Evolutionary conservation across 2,888 invertebrate genomes (phyloP), one percentile per base, ranked within the genome.

Genomic region (Drosophila helvetica): DNA sequence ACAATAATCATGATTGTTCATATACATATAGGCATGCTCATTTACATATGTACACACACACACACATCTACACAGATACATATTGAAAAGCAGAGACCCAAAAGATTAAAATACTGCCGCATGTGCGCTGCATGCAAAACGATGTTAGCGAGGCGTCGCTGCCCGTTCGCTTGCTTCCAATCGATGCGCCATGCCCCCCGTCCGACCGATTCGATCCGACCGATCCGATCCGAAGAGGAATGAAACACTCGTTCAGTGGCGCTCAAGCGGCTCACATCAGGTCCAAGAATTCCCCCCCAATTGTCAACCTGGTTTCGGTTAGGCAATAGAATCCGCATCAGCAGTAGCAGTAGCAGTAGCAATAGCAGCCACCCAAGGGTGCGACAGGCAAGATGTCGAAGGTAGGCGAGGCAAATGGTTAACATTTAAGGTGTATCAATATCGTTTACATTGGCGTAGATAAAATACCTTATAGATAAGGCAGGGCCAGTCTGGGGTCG

Each of bases 111-210:
- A 86, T 70, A 58, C 74, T 53, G 67, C 50, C 69, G 78, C 59
- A 83, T 81, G 85, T 79, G 76, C 69, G 60, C 67, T 74, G 83
- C 86, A 86, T 86, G 78, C 81, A 73, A 86, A 53, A 84, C 65
- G 78, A 76, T 73, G 71, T 79, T 73, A 59, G 65, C 70, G 66
- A 71, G 65, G 73, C 57, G 17, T 30, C 51, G 61, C 45, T 48
- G 59, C 38, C 15, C 45, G 65, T 53, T 48, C 45, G 52, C 48
- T 53, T 48, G 25, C 33, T 25, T n/a, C 38, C 15, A 38, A 38
- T 38, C 38, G 38, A 38, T 38, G 38, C 38, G 38, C 38, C n/a
- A 38, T 38, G 38, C 15, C n/a, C n/a, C n/a, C 38, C 38, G 38
- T 38, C 15, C 38, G n/a, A n/a, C 15, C 38, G 38, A 38, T 38